Evolutionary conservation across 2,888 invertebrate species (phyloP).

Genomic region (Elmis aenea): DNA sequence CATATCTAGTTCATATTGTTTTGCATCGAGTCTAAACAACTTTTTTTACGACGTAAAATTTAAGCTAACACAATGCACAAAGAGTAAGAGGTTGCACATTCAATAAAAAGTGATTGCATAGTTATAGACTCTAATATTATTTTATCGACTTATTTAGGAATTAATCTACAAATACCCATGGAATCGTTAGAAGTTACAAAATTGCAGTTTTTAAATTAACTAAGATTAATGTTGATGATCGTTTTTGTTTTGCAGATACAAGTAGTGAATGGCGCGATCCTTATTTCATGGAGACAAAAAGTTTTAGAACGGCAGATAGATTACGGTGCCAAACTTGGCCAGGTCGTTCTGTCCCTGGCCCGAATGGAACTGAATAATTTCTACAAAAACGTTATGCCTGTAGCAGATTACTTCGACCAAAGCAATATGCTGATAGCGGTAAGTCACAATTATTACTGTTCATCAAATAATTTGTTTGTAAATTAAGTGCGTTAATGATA

Average conservation of each 20-base stretch:
- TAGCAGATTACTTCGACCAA: constrained; percentile 87
- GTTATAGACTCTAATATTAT: no score
- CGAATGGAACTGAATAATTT: constrained; percentile 86
- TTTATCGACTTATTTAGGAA: no score
- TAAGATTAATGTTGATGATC: no score
- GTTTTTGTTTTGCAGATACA: constrained; percentile 65
- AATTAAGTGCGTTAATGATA: no score
- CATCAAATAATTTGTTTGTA: no score
- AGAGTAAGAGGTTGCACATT: no score
- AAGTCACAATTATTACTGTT: constrained; percentile 37
- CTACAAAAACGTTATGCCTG: constrained; percentile 84
- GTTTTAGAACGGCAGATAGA: constrained; percentile 84
- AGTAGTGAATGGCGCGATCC: constrained; percentile 78
- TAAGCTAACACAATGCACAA: no score
- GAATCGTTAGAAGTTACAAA: neutral
- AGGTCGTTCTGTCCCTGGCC: constrained; percentile 76
- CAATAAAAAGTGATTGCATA: no score
- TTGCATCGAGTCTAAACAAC: no score
- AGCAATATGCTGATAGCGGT: constrained; percentile 72
- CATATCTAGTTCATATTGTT: no score
- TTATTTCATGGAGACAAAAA: constrained; percentile 83
- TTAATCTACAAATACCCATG: no score
- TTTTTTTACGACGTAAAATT: no score
- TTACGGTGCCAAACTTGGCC: constrained; percentile 83
- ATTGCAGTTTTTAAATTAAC: neutral